These are phyloP conservation scores for Peromyscus nudipes DNA, from an alignment of 2,797 vertebrate genomes.

Conservation along the genomic window DNA sequence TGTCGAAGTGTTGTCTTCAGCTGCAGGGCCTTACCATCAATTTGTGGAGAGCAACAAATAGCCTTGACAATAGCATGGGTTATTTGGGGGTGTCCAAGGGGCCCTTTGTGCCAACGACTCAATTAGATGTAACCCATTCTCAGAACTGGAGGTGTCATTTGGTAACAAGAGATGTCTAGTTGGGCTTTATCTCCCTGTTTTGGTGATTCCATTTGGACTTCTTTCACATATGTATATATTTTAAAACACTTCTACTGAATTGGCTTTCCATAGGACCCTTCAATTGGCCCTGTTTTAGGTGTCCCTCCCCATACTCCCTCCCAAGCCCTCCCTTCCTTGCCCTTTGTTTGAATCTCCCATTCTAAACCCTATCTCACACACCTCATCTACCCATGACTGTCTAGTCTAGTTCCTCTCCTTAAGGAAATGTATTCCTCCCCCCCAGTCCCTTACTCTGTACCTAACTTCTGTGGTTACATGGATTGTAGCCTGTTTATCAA, in stretches of 20 bases:
- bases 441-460: neutral
- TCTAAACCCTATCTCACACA: neutral
- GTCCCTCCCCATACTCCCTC: neutral
- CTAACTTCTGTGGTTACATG: neutral
- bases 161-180: neutral
- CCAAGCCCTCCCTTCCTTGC: neutral
- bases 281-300: neutral
- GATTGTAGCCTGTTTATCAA: neutral
- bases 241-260: neutral
- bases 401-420: neutral
- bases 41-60: neutral
- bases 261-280: neutral
- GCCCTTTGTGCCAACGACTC: too few relatives aligned
- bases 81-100: neutral
- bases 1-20: neutral
- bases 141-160: neutral
- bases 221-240: neutral
- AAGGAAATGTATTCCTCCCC: neutral
- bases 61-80: neutral
- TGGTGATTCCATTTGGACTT: neutral
- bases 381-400: neutral
- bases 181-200: neutral
- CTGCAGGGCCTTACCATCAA: neutral
- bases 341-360: neutral
- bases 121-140: neutral